These are phyloP conservation scores for Sebastes fasciatus DNA, from an alignment of 2,113 vertebrate genomes.

Conservation along the genomic window DNA sequence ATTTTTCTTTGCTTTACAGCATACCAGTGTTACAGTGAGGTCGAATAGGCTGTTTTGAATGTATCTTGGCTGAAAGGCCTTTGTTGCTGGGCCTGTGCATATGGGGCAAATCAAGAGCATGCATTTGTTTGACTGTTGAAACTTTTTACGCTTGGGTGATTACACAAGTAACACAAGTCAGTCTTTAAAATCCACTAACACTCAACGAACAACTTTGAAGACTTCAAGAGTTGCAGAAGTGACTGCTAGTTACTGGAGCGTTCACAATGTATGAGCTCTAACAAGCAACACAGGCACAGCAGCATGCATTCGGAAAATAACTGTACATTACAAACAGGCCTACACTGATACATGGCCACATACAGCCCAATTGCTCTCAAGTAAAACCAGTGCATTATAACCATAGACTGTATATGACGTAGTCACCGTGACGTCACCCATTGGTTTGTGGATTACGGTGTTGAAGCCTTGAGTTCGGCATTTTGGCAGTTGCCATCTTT, in stretches of 20 bases:
- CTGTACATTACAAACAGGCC: not conserved
- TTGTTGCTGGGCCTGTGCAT: not conserved
- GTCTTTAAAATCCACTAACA: not conserved
- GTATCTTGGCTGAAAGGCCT: not conserved
- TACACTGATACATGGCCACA: not conserved
- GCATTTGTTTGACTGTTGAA: not conserved
- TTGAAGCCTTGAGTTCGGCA: too few relatives aligned
- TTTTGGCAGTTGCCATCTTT: too few relatives aligned
- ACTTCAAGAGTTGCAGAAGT: not conserved
- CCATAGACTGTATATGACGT: too few relatives aligned
- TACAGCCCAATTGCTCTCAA: too few relatives aligned
- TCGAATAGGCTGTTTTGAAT: not conserved
- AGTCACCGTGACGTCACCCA: too few relatives aligned
- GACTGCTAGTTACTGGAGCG: not conserved
- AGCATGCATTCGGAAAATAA: not conserved
- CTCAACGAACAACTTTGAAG: conserved; percentile 9
- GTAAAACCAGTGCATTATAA: too few relatives aligned
- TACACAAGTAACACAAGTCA: conserved; percentile 9
- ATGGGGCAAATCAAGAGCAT: not conserved
- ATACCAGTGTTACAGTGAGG: not conserved
- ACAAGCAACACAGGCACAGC: not conserved
- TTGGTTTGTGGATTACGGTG: too few relatives aligned
- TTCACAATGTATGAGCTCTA: not conserved
- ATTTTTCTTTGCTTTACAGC: not conserved
- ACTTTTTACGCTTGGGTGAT: not conserved